Conservation (phyloP, 2,888 invertebrate species). For the Lumbricus terrestris region DNA sequence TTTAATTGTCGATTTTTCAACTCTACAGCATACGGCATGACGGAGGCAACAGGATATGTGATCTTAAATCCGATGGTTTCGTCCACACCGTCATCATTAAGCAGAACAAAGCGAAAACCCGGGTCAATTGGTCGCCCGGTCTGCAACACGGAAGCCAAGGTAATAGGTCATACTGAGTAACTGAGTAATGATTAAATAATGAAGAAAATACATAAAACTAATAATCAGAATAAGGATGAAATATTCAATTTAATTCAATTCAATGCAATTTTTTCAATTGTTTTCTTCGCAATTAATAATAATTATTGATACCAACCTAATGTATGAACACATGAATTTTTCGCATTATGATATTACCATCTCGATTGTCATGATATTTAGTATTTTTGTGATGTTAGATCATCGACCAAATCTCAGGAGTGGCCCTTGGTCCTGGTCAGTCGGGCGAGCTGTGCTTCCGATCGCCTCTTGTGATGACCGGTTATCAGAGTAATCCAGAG, state of each 20-base stretch:
- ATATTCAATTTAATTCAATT: no score
- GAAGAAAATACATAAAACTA: no score
- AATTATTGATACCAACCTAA: no score
- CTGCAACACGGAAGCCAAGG: not conserved
- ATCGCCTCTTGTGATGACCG: constrained; percentile 76
- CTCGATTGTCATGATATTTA: not conserved
- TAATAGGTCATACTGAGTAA: no score
- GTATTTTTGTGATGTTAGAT: not conserved
- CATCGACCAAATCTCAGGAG: not conserved
- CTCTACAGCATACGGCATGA: not conserved
- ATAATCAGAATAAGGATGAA: no score
- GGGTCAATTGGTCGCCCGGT: not conserved
- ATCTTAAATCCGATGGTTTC: not conserved
- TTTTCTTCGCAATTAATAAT: no score
- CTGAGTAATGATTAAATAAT: no score
- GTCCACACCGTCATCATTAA: not conserved
- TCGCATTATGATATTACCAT: no score
- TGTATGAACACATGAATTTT: no score
- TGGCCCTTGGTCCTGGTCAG: not conserved
- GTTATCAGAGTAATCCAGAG: constrained; percentile 73
- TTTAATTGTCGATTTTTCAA: not conserved
- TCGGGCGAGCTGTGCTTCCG: constrained; percentile 63
- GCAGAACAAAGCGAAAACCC: not conserved
- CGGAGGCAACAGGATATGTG: not conserved
- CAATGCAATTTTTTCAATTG: no score